A percentile compares a stretch with the other conserved stretches of the same genome.
Evolutionary conservation across 2,797 vertebrate genomes (phyloP).

Genomic region (Heteromormyrus szaboi): DNA sequence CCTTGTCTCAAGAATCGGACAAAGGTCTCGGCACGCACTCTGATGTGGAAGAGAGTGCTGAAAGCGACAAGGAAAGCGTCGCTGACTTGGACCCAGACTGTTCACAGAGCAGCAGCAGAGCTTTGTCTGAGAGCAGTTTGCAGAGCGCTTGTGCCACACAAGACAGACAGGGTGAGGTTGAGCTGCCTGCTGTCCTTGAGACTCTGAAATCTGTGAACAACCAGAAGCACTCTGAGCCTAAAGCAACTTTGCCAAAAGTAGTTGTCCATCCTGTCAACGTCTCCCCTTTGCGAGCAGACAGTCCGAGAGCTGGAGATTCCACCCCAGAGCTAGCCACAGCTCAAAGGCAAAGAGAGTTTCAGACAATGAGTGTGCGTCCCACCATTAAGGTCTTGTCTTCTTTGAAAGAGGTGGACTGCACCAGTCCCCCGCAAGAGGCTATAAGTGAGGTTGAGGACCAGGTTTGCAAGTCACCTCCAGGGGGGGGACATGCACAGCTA

Average conservation of each 20-base stretch:
- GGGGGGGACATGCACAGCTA: conserved; percentile 77
- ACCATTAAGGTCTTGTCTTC: conserved; percentile 61
- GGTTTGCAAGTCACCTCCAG: conserved; percentile 61
- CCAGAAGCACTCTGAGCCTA: conserved; percentile 65
- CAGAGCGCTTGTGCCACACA: conserved; percentile 56
- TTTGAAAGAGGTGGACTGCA: conserved; percentile 70
- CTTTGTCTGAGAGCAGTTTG: conserved; percentile 64
- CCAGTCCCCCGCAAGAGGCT: conserved; percentile 61
- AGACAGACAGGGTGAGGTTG: conserved; percentile 55
- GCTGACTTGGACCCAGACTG: conserved; percentile 75
- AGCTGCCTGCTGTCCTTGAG: conserved; percentile 42
- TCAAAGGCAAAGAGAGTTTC: conserved; percentile 77
- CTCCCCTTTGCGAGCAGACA: conserved; percentile 79
- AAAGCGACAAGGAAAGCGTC: conserved; percentile 87
- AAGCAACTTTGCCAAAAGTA: conserved; percentile 84
- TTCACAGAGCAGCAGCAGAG: conserved; percentile 63
- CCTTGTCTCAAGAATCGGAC: conserved; percentile 86
- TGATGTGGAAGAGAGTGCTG: conserved; percentile 85
- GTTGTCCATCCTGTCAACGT: conserved; percentile 85
- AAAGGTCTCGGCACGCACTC: conserved; percentile 83
- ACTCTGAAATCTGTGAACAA: conserved; percentile 53
- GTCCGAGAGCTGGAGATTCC: conserved; percentile 72
- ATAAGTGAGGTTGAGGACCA: conserved; percentile 70
- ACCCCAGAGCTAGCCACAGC: conserved; percentile 68
- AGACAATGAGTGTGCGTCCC: conserved; percentile 56